Conservation (phyloP, 2,113 vertebrate species). For the Cyanoderma ruficeps region DNA sequence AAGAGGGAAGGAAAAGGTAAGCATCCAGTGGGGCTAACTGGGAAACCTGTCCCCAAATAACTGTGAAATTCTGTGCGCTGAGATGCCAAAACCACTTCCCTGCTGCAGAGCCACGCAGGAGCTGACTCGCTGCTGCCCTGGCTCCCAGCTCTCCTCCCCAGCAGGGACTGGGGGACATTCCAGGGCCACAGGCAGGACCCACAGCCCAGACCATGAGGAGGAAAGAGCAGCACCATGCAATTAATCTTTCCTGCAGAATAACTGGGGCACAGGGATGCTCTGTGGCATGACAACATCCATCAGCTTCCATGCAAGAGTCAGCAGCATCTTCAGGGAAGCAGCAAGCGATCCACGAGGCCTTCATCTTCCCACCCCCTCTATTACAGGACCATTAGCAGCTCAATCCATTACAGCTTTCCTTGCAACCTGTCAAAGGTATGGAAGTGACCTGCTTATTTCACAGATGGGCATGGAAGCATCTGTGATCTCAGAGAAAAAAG, state of each 20-base stretch:
- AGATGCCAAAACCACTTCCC: neutral
- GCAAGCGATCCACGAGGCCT: fast-evolving
- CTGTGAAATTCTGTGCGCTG: neutral
- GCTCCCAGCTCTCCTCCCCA: neutral
- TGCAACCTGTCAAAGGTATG: neutral
- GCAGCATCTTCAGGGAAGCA: neutral
- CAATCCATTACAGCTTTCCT: neutral
- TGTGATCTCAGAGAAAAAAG: neutral
- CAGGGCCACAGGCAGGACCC: neutral
- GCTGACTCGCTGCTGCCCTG: fast-evolving
- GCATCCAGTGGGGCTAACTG: neutral
- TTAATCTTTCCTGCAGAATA: neutral
- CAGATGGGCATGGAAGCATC: neutral
- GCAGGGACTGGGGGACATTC: neutral
- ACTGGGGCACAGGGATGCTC: neutral
- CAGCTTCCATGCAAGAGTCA: neutral
- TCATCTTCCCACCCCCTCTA: neutral
- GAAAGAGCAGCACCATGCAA: fast-evolving
- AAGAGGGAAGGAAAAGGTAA: neutral
- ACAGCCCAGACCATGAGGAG: neutral
- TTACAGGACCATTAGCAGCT: neutral
- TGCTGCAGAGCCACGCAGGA: neutral
- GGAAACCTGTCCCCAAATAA: neutral
- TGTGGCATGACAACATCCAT: neutral
- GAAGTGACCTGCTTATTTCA: neutral